phyloP scores from a whole-genome alignment of 1,140 invertebrate genomes.

The Drosophila mayri region DNA sequence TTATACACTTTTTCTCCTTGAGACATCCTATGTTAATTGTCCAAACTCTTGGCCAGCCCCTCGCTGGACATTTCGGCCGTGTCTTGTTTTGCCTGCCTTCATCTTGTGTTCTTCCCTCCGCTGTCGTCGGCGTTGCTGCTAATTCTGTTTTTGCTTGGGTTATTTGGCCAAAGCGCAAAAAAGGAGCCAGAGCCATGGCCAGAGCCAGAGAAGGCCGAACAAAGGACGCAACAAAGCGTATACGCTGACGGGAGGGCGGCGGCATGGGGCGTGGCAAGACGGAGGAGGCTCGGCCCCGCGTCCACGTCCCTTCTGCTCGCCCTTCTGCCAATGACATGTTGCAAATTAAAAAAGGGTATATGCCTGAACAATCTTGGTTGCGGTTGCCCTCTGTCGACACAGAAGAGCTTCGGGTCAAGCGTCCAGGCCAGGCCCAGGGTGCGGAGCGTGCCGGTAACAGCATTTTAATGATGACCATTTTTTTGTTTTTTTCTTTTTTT shows the following conservation, averaged over 20 bases:
- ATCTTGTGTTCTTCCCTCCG: conserved; percentile 42
- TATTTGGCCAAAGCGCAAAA: conserved; percentile 51
- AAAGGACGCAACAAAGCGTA: conserved; percentile 78
- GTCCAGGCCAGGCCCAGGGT: conserved; percentile 6
- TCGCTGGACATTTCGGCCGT: conserved; percentile 28
- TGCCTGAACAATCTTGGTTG: conserved; percentile 77
- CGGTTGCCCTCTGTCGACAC: conserved; percentile 60
- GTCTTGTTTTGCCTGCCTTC: conserved; percentile 58
- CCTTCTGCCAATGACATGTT: conserved; percentile 82
- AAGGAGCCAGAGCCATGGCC: conserved; percentile 27
- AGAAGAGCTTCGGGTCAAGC: conserved; percentile 44
- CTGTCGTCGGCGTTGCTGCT: conserved; percentile 59
- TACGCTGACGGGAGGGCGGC: conserved; percentile 18
- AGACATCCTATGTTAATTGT: too few relatives aligned
- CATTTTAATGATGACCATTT: conserved; percentile 80
- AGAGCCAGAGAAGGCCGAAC: conserved; percentile 41
- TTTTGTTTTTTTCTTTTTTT: conserved; percentile 59
- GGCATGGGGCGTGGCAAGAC: conserved; percentile 9
- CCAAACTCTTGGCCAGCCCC: conserved; percentile 38
- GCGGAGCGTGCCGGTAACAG: conserved; percentile 61
- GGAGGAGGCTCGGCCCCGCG: conserved; percentile 5
- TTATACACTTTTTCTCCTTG: too few relatives aligned
- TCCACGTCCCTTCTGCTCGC: conserved; percentile 66
- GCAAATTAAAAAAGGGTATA: conserved; percentile 84
- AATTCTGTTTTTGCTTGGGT: conserved; percentile 76